Conservation (phyloP, 2,113 vertebrate genomes). For the Bothrops jararaca region DNA sequence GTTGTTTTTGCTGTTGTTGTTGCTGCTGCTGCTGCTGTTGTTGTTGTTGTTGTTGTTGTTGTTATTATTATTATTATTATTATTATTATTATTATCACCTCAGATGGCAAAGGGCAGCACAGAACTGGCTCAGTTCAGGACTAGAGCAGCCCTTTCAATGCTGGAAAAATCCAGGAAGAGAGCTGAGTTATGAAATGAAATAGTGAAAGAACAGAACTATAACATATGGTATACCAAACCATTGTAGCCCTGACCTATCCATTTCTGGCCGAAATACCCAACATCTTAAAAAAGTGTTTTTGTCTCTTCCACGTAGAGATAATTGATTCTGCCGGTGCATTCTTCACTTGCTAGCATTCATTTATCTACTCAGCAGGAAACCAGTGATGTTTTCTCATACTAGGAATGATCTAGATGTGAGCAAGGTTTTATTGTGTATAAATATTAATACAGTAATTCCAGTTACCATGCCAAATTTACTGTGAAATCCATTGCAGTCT, state of each 20-base stretch:
- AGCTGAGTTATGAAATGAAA: background rate
- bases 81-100: background rate
- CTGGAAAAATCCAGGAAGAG: background rate
- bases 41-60: too few relatives aligned
- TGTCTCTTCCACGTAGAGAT: background rate
- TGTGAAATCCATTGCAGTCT: constrained; percentile 17
- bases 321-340: background rate
- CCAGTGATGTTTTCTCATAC: background rate
- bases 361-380: background rate
- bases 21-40: too few relatives aligned
- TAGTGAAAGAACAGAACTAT: background rate
- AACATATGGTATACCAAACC: background rate
- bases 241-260: background rate
- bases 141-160: background rate
- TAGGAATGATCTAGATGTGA: background rate
- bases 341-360: background rate
- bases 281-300: background rate
- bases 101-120: background rate
- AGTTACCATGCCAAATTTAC: constrained; percentile 22
- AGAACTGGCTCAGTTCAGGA: background rate
- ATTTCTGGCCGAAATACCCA: background rate
- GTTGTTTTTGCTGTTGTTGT: too few relatives aligned
- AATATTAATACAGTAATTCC: constrained; percentile 29
- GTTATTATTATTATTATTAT: too few relatives aligned
- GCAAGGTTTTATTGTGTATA: constrained; percentile 18